Base-by-base conservation (phyloP, 2,113 vertebrate genomes). In the Lepisosteus oculatus region DNA sequence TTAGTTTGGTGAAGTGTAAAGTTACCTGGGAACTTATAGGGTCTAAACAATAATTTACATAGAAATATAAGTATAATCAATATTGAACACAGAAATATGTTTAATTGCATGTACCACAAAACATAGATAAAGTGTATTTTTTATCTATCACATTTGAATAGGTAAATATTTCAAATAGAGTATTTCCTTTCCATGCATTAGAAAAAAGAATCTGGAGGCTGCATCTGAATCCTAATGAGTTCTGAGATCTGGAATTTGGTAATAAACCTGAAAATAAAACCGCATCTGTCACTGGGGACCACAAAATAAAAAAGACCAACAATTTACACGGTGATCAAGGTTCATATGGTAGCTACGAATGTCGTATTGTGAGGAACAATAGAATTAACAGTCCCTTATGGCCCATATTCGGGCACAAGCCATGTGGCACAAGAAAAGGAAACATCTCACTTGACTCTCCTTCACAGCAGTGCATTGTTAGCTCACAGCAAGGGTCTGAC, bases 391-490 rank as follows among this genome's bases (percentile, higher is more conserved):
- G 75, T 88, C 92, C 90, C 90, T 90, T 81, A 87, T 91, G 93
- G 90, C 95, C 92, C 84, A 87, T 85, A 83, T 88, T 87, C 91
- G 95, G 77, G 78, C 82, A 81, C 75, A 68, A 89, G 90, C 90
- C 94, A 94, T 95, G 93, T 95, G 92, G 91, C 86, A 84, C 86
- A 86, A 92, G 87, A 94, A 91, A 94, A 91, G 86, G 86, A 85
- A 90, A 84, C 83, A 84, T 83, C 79, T 80, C 83, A 85, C 81
- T 81, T 82, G 78, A 83, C 71, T 85, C 83, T 88, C 86, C 90
- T 85, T 84, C 88, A 84, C 90, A 88, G 84, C 77, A 76, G 82
- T 81, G 78, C 87, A 92, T 96, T 95, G 93, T 95, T 91, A 84
- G 77, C 84, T 89, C 93, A 83, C 94, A 95, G 93, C 89, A 87